Conservation (phyloP, 2,113 vertebrate genomes). For the Brachyistius frenatus region DNA sequence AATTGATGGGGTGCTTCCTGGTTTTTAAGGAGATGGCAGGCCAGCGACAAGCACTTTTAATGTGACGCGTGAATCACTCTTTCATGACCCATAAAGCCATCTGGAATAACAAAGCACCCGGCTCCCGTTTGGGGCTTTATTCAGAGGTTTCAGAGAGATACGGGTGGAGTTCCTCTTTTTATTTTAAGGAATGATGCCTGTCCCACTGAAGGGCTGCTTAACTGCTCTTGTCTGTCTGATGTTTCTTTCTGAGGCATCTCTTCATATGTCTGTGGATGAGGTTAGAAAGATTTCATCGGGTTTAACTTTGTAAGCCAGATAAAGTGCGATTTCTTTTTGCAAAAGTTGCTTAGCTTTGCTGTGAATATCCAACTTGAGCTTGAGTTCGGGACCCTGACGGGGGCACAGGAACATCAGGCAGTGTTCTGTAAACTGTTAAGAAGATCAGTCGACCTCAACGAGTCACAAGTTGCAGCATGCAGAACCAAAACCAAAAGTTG, state of each 20-base stretch:
- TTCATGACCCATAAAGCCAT: constrained; percentile 78
- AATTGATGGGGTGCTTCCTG: constrained; percentile 81
- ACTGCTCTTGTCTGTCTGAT: not conserved
- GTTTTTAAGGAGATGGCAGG: constrained; percentile 74
- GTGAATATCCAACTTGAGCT: too few relatives aligned
- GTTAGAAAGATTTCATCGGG: too few relatives aligned
- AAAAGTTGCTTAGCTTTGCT: too few relatives aligned
- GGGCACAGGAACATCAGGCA: too few relatives aligned
- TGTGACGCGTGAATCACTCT: constrained; percentile 73
- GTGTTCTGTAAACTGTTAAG: too few relatives aligned
- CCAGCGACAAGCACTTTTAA: constrained; percentile 65
- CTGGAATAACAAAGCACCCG: constrained; percentile 68
- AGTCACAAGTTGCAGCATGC: not conserved
- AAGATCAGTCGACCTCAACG: too few relatives aligned
- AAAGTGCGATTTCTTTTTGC: too few relatives aligned
- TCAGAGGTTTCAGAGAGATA: constrained; percentile 47
- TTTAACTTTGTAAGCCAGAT: too few relatives aligned
- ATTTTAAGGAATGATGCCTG: not conserved
- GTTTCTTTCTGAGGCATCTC: not conserved
- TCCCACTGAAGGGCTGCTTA: not conserved
- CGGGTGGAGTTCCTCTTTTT: not conserved
- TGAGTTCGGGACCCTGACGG: too few relatives aligned
- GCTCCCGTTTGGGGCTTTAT: constrained; percentile 45
- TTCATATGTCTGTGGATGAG: not conserved
- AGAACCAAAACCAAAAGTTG: constrained; percentile 12